Conservation (phyloP, 2,888 invertebrate species). For the Stenotaenia linearis region DNA sequence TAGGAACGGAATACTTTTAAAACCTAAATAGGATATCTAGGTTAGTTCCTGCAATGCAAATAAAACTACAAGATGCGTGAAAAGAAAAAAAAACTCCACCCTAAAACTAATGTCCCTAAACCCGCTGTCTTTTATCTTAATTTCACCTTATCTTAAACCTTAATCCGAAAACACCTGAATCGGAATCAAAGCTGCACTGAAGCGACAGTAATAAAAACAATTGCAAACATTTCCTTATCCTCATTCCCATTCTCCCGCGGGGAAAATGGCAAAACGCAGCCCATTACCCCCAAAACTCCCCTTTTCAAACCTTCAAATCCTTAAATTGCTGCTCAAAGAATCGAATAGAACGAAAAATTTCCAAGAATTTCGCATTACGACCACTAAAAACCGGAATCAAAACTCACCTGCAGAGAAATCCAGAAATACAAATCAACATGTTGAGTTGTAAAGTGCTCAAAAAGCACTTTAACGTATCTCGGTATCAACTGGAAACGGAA, state of each 20-base stretch:
- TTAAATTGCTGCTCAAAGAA: no score
- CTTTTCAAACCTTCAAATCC: no score
- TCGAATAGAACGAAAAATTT: no score
- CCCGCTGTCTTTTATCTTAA: background rate
- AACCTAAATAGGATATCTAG: background rate
- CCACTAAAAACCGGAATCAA: background rate
- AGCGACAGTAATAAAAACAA: background rate
- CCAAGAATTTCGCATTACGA: background rate
- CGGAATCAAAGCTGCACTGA: background rate
- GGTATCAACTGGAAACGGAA: background rate
- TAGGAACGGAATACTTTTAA: background rate
- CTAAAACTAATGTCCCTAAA: background rate
- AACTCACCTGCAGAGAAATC: constrained; percentile 48
- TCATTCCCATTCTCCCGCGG: background rate
- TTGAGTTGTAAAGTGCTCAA: background rate
- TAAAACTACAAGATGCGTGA: background rate
- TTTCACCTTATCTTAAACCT: background rate
- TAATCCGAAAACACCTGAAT: background rate
- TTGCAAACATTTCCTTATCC: background rate
- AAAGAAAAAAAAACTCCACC: background rate
- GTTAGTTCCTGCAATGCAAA: background rate
- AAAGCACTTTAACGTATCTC: background rate
- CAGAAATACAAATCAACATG: constrained; percentile 49
- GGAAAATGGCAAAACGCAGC: background rate
- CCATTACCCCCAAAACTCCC: background rate